Conservation (phyloP, 2,113 vertebrate genomes). For the Psittacula cyanocephala region DNA sequence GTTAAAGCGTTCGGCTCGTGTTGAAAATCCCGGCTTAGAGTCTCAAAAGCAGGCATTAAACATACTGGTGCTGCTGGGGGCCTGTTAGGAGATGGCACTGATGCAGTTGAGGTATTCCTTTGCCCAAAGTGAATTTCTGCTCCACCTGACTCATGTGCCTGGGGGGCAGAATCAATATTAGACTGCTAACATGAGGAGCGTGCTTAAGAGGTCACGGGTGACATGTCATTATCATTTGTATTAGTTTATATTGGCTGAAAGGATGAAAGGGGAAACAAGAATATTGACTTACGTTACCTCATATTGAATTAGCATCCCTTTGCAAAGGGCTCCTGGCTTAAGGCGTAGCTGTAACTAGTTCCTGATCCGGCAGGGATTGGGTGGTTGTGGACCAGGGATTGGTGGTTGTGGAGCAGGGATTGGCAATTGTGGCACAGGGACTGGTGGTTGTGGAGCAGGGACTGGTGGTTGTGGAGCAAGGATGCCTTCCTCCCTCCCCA, state of each 20-base stretch:
- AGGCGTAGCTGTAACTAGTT: neutral
- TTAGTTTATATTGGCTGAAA: slow-evolving; percentile 48
- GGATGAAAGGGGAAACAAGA: slow-evolving; percentile 64
- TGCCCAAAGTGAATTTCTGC: slow-evolving; percentile 24
- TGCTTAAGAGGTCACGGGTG: neutral
- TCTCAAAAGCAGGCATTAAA: neutral
- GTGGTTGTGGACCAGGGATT: neutral
- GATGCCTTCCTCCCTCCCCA: neutral
- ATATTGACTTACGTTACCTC: slow-evolving; percentile 46
- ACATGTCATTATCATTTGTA: neutral
- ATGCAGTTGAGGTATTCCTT: neutral
- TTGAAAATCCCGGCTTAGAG: accelerated
- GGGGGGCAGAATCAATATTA: slow-evolving; percentile 57
- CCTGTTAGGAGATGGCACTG: neutral
- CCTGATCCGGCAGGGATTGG: neutral
- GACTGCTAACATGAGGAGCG: neutral
- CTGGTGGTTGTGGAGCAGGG: neutral
- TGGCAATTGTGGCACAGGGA: neutral
- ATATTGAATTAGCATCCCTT: slow-evolving; percentile 29
- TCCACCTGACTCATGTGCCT: slow-evolving; percentile 48
- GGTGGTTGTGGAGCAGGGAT: neutral
- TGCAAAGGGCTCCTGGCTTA: slow-evolving; percentile 41
- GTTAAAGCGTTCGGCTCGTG: accelerated
- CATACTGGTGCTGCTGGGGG: neutral
- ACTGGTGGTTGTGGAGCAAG: neutral